Base-by-base conservation (phyloP, 53 echinoderm and acorn worm genomes). In the Stichopus horrens region DNA sequence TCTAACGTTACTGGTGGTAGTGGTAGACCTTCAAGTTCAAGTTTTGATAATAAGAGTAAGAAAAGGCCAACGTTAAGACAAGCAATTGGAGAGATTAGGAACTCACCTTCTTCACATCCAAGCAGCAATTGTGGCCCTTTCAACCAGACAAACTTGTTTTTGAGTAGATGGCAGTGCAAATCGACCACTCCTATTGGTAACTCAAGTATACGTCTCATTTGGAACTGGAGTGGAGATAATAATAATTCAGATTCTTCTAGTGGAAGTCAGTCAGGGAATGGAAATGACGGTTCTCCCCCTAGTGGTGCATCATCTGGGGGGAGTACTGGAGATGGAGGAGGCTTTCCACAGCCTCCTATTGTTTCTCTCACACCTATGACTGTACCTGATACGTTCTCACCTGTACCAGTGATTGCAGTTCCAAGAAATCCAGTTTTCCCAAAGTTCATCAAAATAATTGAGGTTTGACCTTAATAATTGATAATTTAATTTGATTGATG, bases 361-460 rank as follows among this genome's bases (percentile, higher is more conserved):
- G 92, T 93, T 4, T 96, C 99, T 53, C 74, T 99, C 37, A 92
- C 96, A 58, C 90, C 99, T 56, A 88, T 96, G 91, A 99, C 93
- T 8, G 94, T 98, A 16, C 99, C 99, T 14, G 99, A 99, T 53
- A 88, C 89, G 7, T 92, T 99, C 55, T 88, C 99, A 58, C 99
- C 99, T 10, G 88, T 99, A 75, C 99, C 99, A 23, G 93, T 99
- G 23, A 96, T 99, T 83, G 96, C 99, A 22, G 99, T 99, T 18
- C 90, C 88, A 77, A 90, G 99, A 86, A 99, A 96, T 92, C 99
- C 99, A 52, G 94, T 99, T 78, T 99, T 99, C 74, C 99, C 99
- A 10, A 99, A 99, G 74, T 99, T 99, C 79, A 96, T 99, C 21
- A 99, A 99, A 93, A 99, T 99, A 74, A 74, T 99, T 91, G 99